Base-by-base conservation (phyloP, 2,888 invertebrate species). In the Lingula anatina region DNA sequence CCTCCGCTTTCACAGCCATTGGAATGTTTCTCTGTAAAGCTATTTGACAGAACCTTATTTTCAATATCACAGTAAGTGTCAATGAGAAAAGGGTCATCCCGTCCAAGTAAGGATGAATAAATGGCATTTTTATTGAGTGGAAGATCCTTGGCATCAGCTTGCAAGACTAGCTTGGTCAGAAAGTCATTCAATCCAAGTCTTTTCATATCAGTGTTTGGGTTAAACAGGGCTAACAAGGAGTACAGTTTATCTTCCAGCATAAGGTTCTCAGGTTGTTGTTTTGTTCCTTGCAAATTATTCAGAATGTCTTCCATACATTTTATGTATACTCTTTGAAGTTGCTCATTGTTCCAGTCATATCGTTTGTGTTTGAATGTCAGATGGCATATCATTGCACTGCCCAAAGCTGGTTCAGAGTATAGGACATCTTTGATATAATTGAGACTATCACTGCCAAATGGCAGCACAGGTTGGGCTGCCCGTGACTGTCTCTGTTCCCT, bases 21-120 rank as follows among this genome's bases (percentile, higher is more conserved):
- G n/a, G n/a, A n/a, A n/a, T n/a, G n/a, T 9, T 21, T 39, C 40
- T 39, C 21, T 21, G 7, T 18, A 39, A n/a, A 18, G 15, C 9
- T 12, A 18, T 37, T 23, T 20, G 35, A 7, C n/a, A 27, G 26
- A 9, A 48, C 3, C 18, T 41, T 21, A 50, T 60, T 56, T 36
- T 63, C 60, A 15, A 64, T 20, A 24, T 62, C 55, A 44, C 64
- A 60, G 44, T 66, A 66, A 41, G 64, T 65, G 21, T 65, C 62
- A 23, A 70, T 35, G 25, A 71, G 50, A 48, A 61, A 63, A 2
- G 53, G 53, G 24, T 53, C 52, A 4, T 51, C 49, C 23, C 64
- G 52, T 1, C 70, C 66, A 44, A 65, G 53, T 42, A 70, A 43
- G 2, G 57, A 53, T 2, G 69, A 70, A 5, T 61, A 50, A 5